Evolutionary conservation across 2,888 invertebrate species (phyloP).

Genomic region (Blastobasis lacticolella): DNA sequence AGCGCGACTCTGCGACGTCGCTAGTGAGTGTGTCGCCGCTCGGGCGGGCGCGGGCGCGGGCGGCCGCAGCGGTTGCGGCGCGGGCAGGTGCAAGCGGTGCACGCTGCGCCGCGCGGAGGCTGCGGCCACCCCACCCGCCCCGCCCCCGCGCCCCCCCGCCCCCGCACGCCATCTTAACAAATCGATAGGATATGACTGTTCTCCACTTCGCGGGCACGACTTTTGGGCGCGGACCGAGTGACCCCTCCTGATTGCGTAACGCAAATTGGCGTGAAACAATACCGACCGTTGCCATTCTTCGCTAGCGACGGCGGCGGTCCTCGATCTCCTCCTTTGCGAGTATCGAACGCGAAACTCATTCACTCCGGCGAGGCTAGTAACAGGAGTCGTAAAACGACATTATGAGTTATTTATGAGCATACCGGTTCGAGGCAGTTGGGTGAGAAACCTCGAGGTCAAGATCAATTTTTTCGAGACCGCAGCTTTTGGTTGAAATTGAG

Average conservation of each 20-base stretch:
- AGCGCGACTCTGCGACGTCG: conserved; percentile 25
- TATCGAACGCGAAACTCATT: conserved; percentile 4
- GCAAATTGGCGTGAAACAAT: conserved; percentile 38
- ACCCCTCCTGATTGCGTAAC: conserved; percentile 63
- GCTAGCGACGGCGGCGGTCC: not conserved
- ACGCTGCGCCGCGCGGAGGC: conserved; percentile 63
- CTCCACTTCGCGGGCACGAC: conserved; percentile 69
- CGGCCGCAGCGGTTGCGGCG: conserved; percentile 43
- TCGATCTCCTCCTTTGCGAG: not conserved
- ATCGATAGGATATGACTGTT: conserved; percentile 76
- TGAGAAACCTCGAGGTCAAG: not conserved
- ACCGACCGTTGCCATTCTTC: not conserved
- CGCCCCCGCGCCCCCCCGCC: conserved; percentile 36
- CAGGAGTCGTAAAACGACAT: conserved; percentile 1
- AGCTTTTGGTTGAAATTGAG: no score
- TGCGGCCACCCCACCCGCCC: conserved; percentile 48
- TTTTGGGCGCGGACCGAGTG: conserved; percentile 69
- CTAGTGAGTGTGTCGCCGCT: conserved; percentile 38
- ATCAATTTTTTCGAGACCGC: not conserved
- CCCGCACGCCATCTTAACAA: conserved; percentile 73
- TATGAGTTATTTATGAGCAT: conserved; percentile 4
- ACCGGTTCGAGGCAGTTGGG: conserved; percentile 1
- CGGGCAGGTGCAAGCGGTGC: conserved; percentile 59
- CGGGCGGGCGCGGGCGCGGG: not conserved
- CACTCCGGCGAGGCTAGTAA: conserved; percentile 2